phyloP scores from a whole-genome alignment of 2,113 vertebrate genomes.

The Petroica traversi region DNA sequence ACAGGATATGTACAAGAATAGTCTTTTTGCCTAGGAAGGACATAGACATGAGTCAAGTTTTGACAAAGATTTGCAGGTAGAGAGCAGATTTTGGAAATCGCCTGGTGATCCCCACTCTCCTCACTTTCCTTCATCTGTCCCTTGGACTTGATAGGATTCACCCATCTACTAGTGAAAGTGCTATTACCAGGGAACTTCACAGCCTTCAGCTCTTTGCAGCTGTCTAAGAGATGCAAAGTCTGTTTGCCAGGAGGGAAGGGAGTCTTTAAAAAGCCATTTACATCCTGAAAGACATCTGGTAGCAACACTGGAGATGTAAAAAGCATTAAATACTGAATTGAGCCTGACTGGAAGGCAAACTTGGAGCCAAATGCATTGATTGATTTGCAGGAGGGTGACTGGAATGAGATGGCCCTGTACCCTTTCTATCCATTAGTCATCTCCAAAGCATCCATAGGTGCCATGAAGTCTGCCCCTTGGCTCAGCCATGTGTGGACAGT shows the following conservation, averaged over 20 bases:
- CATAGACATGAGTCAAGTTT: background rate
- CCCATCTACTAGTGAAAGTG: background rate
- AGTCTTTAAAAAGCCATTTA: constrained; percentile 34
- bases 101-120: background rate
- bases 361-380: background rate
- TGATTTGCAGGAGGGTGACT: background rate
- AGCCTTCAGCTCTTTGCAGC: background rate
- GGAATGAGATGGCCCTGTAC: background rate
- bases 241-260: background rate
- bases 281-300: background rate
- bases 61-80: background rate
- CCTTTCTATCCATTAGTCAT: background rate
- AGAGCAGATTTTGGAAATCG: background rate
- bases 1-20: background rate
- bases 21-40: background rate
- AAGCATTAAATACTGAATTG: background rate
- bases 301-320: background rate
- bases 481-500: background rate
- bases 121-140: background rate
- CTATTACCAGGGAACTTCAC: background rate
- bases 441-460: background rate
- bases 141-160: background rate
- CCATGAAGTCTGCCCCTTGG: background rate
- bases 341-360: background rate
- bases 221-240: background rate